Base-by-base conservation (phyloP, 2,113 vertebrate species). In the Oreotrochilus melanogaster region DNA sequence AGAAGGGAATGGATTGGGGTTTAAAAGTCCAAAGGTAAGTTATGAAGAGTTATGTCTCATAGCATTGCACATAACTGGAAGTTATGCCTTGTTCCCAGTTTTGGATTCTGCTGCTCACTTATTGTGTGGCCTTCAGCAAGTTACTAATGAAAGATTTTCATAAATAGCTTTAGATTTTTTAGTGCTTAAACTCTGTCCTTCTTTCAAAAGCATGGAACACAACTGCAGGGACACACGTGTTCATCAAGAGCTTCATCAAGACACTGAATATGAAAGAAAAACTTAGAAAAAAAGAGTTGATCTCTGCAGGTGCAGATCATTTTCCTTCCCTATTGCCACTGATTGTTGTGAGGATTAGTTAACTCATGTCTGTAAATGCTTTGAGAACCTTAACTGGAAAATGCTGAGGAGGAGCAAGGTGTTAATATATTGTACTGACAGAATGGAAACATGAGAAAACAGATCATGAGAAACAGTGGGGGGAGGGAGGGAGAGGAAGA, bases 301-400 rank as follows among this genome's bases (percentile, higher is more conserved):
- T 67, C 53, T 84, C 69, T 87, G 45, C 47, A 84, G 57, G 11
- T 87, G 76, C 65, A 93, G 73, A 75, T 84, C 18, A 25, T 48
- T 74, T 95, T 33, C 45, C 17, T 78, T 79, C 58, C 54, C 31
- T 79, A 50, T 57, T 81, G 69, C 65, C 78, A 74, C 17, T 30
- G 54, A 27, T 19, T 67, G 67, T 91, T 93, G 67, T 61, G 82
- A 95, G 71, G 37, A 86, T 92, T 72, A 86, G 57, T 94, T 95
- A 89, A 76, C 71, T 94, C 37, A 19, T 86, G 85, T 96, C 85
- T 95, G 87, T 79, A 76, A 88, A 83, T 71, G 56, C 83, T 90
- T 70, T 66, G 69, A 78, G 71, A 95, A 51, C 72, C 75, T 78
- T 79, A 70, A 82, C 54, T 79, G 82, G 71, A 62, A 81, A 86